A percentile compares a stretch with the other conserved stretches of the same genome.
These are phyloP conservation scores for Patiria miniata DNA, from an alignment of 35 echinoderm and acorn worm genomes.

Conservation along the genomic window DNA sequence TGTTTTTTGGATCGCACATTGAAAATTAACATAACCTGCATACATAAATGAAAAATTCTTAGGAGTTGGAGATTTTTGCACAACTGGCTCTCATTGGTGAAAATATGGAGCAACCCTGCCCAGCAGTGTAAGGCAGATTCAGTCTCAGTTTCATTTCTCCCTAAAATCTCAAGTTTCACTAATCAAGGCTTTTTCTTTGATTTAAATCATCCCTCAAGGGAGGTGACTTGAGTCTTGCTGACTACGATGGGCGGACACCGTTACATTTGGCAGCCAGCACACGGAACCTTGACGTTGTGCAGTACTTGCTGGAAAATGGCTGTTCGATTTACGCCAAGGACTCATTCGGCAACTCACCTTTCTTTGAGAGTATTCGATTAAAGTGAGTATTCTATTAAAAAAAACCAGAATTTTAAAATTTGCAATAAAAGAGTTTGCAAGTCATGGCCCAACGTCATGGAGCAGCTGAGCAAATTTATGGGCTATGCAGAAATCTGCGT, in stretches of 20 bases:
- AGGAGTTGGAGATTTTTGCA: too few relatives aligned
- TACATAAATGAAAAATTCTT: too few relatives aligned
- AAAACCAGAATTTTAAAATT: neutral
- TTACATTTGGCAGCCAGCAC: slow-evolving; percentile 50
- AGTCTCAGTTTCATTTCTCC: too few relatives aligned
- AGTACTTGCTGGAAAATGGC: slow-evolving; percentile 60
- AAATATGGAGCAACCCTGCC: too few relatives aligned
- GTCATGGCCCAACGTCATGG: neutral
- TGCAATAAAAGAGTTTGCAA: neutral
- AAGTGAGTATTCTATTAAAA: slow-evolving; percentile 44
- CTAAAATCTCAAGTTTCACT: too few relatives aligned
- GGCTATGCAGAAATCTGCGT: too few relatives aligned
- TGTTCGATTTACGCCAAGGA: slow-evolving; percentile 49
- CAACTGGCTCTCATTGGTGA: too few relatives aligned
- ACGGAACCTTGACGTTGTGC: slow-evolving; percentile 31
- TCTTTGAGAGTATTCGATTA: slow-evolving; percentile 57
- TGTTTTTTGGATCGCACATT: too few relatives aligned
- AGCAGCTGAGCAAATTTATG: neutral
- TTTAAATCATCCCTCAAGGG: slow-evolving; percentile 33
- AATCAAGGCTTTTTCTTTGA: neutral
- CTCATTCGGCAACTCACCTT: slow-evolving; percentile 58
- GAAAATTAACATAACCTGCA: too few relatives aligned
- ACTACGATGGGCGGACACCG: slow-evolving; percentile 62
- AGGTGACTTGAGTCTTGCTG: slow-evolving; percentile 44
- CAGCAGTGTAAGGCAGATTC: too few relatives aligned